Conservation (phyloP, 2,888 invertebrate species). For the Lasioglossum vierecki region DNA sequence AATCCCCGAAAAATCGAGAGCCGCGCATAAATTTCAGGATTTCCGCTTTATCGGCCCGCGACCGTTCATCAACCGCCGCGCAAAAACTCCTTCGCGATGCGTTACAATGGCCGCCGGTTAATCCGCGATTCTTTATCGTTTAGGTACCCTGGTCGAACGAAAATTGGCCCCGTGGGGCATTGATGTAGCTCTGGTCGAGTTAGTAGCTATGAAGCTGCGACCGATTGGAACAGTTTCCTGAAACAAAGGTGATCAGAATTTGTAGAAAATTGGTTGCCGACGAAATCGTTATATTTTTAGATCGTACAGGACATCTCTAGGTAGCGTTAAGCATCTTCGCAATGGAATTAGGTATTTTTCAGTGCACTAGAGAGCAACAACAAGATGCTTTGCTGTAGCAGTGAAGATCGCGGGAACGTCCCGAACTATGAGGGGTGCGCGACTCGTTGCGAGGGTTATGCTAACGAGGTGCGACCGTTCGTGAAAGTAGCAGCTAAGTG, state of each 20-base stretch:
- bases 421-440: slow-evolving; percentile 44
- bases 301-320: too few relatives aligned
- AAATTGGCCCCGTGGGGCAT: neutral
- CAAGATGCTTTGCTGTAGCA: neutral
- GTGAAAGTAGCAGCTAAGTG: slow-evolving; percentile 66
- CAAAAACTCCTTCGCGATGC: slow-evolving; percentile 47
- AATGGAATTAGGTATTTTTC: neutral
- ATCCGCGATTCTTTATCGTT: slow-evolving; percentile 42
- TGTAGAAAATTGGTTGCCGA: neutral
- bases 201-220: neutral
- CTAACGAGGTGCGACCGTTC: slow-evolving; percentile 69
- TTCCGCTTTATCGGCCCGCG: slow-evolving; percentile 46
- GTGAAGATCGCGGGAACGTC: slow-evolving; percentile 36
- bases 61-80: slow-evolving; percentile 53
- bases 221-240: neutral
- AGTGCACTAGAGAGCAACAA: neutral
- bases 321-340: neutral
- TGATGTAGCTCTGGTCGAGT: neutral
- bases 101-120: slow-evolving; percentile 51
- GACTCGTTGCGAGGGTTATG: slow-evolving; percentile 64
- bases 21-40: slow-evolving; percentile 49
- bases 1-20: slow-evolving; percentile 57
- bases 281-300: neutral
- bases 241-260: neutral
- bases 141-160: neutral